These are phyloP conservation scores for Desmophyllum pertusum DNA, from an alignment of 92 coral and sea anemone genomes.

Conservation along the genomic window DNA sequence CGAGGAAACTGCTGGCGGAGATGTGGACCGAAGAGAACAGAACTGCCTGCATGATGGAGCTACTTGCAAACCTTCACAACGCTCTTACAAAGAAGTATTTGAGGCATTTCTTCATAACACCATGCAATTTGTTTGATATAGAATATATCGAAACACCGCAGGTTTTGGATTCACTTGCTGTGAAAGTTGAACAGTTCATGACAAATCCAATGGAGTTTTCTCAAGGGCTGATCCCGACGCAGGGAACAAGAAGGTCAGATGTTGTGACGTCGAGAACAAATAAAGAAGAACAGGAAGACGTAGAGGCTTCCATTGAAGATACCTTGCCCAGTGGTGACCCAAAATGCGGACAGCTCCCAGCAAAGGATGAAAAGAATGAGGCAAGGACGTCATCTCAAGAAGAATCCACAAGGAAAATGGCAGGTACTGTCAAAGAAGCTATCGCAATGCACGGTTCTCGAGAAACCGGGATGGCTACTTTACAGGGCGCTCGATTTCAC, in stretches of 20 bases:
- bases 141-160: background rate
- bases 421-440: background rate
- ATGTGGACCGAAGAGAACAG: conserved; percentile 65
- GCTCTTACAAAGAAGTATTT: conserved; percentile 51
- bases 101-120: conserved; percentile 15
- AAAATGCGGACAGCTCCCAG: background rate
- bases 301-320: background rate
- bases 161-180: conserved; percentile 36
- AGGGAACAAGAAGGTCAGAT: background rate
- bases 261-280: background rate
- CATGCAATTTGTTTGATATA: background rate
- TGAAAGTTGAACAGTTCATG: conserved; percentile 52
- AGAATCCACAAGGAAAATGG: background rate
- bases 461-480: conserved; percentile 38
- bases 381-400: too few relatives aligned
- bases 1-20: conserved; percentile 50
- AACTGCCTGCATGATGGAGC: conserved; percentile 61
- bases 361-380: too few relatives aligned
- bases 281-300: background rate
- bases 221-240: background rate
- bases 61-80: conserved; percentile 52
- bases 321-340: background rate
- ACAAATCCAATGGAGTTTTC: background rate
- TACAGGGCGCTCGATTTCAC: conserved; percentile 25
- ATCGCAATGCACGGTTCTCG: background rate